Percentiles rank a stretch among this genome's conserved stretches.
These are phyloP conservation scores for Columbina picui DNA, from an alignment of 2,113 vertebrate species.

Conservation along the genomic window DNA sequence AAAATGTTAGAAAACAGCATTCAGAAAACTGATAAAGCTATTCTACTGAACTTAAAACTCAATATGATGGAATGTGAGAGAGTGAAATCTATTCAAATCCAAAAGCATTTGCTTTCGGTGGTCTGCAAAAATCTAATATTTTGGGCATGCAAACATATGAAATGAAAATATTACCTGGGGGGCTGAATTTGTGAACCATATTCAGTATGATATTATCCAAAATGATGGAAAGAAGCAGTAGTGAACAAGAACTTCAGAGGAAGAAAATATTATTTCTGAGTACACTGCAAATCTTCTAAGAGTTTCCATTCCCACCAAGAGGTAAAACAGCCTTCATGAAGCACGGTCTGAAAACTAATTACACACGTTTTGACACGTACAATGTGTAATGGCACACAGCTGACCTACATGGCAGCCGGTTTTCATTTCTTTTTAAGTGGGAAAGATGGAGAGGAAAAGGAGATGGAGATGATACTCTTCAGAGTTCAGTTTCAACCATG, in stretches of 20 bases:
- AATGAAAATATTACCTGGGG: slow-evolving; percentile 18
- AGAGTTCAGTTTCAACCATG: neutral
- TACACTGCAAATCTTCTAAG: neutral
- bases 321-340: neutral
- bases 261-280: neutral
- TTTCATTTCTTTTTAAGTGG: neutral
- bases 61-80: neutral
- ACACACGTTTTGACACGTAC: neutral
- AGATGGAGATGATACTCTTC: neutral
- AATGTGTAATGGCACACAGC: neutral
- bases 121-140: neutral
- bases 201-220: neutral
- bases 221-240: neutral
- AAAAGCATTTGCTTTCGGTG: neutral
- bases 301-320: neutral
- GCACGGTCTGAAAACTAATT: neutral
- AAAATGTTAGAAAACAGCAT: slow-evolving; percentile 8
- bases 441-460: neutral
- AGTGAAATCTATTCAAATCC: neutral
- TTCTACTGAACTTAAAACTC: neutral
- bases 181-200: neutral
- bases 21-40: neutral
- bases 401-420: neutral
- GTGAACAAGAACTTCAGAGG: neutral
- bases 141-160: neutral